phyloP scores from a whole-genome alignment of 2,888 invertebrate genomes.

The Pyrrhosoma nymphula region DNA sequence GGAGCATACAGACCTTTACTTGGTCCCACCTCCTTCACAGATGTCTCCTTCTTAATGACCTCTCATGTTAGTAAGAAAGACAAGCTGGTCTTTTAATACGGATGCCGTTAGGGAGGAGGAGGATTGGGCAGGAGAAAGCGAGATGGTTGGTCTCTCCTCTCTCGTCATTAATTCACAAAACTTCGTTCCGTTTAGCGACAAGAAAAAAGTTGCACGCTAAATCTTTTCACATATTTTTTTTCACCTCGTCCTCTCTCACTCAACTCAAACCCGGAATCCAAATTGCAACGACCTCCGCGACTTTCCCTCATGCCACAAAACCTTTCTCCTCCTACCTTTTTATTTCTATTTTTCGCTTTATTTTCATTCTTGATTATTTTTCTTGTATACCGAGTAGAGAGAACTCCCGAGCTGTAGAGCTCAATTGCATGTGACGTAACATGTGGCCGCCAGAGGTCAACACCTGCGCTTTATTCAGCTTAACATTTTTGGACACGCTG shows the following conservation, averaged over 20 bases:
- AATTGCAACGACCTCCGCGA: conserved; percentile 45
- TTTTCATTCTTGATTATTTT: background rate
- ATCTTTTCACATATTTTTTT: background rate
- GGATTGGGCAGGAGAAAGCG: background rate
- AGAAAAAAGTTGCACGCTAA: background rate
- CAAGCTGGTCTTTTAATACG: conserved; percentile 62
- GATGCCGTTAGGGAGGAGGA: background rate
- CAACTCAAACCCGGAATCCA: conserved; percentile 9
- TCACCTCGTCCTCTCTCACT: background rate
- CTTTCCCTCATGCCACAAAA: background rate
- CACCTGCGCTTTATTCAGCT: background rate
- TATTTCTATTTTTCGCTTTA: background rate
- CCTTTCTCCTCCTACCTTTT: background rate
- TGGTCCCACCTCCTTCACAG: conserved; percentile 18
- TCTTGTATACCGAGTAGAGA: background rate
- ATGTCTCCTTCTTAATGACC: conserved; percentile 54
- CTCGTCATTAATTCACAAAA: conserved; percentile 62
- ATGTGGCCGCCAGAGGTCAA: conserved; percentile 2
- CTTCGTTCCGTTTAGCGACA: conserved; percentile 39
- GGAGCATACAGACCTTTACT: conserved; percentile 26
- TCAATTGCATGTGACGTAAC: background rate
- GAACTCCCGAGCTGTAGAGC: background rate
- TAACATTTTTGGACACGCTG: background rate
- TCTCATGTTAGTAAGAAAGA: conserved; percentile 65
- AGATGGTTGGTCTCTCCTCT: background rate